Conservation (phyloP, 2,888 invertebrate species). For the Mylabris sibirica region DNA sequence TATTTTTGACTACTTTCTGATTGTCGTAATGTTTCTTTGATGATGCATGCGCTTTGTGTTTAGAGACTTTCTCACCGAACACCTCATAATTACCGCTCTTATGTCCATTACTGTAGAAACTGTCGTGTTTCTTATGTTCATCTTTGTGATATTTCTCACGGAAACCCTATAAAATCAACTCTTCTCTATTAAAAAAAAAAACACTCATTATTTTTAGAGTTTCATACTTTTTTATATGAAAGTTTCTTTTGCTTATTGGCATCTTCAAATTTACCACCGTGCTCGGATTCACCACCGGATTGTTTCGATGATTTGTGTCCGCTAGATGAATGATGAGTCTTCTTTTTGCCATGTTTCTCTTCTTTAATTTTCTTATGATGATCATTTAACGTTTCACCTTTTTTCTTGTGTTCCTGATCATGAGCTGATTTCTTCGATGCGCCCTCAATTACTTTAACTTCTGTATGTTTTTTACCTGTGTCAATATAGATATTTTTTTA, state of each 20-base stretch:
- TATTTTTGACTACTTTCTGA: slow-evolving; percentile 49
- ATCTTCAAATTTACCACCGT: slow-evolving; percentile 52
- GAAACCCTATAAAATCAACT: slow-evolving; percentile 55
- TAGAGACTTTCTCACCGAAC: slow-evolving; percentile 55
- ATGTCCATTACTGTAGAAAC: slow-evolving; percentile 60
- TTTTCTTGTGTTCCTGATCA: slow-evolving; percentile 51
- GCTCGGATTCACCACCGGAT: slow-evolving; percentile 47
- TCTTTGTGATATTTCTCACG: slow-evolving; percentile 61
- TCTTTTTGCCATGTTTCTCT: slow-evolving; percentile 56
- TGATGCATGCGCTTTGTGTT: slow-evolving; percentile 45
- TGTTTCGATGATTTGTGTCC: slow-evolving; percentile 49
- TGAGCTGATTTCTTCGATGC: slow-evolving; percentile 49
- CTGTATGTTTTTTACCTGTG: slow-evolving; percentile 37
- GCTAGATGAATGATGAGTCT: slow-evolving; percentile 47
- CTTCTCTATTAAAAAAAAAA: slow-evolving; percentile 8
- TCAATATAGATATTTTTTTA: slow-evolving; percentile 3
- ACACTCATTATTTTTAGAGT: too few species aligned
- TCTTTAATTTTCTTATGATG: slow-evolving; percentile 50
- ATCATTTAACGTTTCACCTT: slow-evolving; percentile 50
- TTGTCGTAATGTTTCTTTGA: slow-evolving; percentile 41
- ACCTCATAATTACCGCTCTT: slow-evolving; percentile 58
- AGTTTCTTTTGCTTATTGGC: slow-evolving; percentile 50
- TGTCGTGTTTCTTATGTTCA: slow-evolving; percentile 60
- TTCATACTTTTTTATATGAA: slow-evolving; percentile 50
- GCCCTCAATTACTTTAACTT: slow-evolving; percentile 42